phyloP scores from a whole-genome alignment of 2,113 vertebrate genomes.

The Oncorhynchus mykiss region DNA sequence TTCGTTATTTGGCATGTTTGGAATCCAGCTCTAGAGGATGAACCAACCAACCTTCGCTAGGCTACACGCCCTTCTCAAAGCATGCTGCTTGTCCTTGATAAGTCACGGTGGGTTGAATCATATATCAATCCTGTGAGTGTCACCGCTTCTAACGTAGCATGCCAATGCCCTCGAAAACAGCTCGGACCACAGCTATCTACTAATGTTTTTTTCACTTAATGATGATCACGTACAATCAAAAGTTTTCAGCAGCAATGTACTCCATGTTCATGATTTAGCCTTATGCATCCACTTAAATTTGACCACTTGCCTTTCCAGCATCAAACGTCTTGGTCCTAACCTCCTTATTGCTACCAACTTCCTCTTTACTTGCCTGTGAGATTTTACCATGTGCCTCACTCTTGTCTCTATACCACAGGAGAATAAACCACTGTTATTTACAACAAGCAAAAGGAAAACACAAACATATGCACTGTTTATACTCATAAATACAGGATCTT shows the following conservation, averaged over 20 bases:
- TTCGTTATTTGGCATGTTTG: slow-evolving; percentile 72
- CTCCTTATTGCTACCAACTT: slow-evolving; percentile 21
- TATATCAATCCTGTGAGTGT: slow-evolving; percentile 11
- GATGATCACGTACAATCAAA: slow-evolving; percentile 10
- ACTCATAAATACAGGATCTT: slow-evolving; percentile 71
- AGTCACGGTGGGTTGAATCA: slow-evolving; percentile 15
- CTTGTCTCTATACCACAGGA: slow-evolving; percentile 87
- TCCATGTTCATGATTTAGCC: slow-evolving; percentile 10
- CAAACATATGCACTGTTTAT: slow-evolving; percentile 77
- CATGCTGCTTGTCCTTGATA: slow-evolving; percentile 22
- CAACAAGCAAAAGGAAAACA: slow-evolving; percentile 65
- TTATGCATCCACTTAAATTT: background rate
- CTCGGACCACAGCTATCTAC: slow-evolving; percentile 12
- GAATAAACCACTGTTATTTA: slow-evolving; percentile 85
- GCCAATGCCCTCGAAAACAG: background rate
- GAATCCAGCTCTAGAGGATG: slow-evolving; percentile 64
- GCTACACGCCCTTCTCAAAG: slow-evolving; percentile 24
- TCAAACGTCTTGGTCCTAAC: slow-evolving; percentile 14
- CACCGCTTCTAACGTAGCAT: slow-evolving; percentile 9
- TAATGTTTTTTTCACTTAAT: slow-evolving; percentile 5
- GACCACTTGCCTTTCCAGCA: slow-evolving; percentile 4
- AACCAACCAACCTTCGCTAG: slow-evolving; percentile 37
- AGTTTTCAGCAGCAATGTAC: slow-evolving; percentile 31
- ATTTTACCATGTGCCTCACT: slow-evolving; percentile 77
- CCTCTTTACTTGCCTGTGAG: slow-evolving; percentile 51